Evolutionary conservation across 2,888 invertebrate species (phyloP).

Genomic region (Buathra laborator): DNA sequence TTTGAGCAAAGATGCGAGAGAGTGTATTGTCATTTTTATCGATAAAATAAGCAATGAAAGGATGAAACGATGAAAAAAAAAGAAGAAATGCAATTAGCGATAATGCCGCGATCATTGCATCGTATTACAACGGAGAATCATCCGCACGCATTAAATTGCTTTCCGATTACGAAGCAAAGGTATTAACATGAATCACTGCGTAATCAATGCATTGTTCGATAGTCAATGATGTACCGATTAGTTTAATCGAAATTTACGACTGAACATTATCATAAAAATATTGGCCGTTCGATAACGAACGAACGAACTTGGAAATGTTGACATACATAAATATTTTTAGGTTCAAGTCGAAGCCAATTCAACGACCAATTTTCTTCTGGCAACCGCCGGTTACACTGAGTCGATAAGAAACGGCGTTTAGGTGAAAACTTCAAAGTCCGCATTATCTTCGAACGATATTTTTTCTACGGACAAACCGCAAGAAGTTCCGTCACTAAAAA

Average conservation of each 20-base stretch:
- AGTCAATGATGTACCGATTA: background rate
- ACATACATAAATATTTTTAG: no score
- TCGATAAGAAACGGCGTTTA: no score
- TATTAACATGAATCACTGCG: slow-evolving; percentile 14
- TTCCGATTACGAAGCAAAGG: background rate
- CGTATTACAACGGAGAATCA: background rate
- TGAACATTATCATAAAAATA: background rate
- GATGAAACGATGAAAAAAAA: background rate
- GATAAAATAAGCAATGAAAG: background rate
- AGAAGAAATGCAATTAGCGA: background rate
- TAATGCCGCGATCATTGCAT: background rate
- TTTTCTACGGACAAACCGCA: no score
- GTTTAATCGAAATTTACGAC: background rate
- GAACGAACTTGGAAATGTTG: no score
- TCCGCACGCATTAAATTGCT: background rate
- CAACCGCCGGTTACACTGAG: no score
- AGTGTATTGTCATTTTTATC: background rate
- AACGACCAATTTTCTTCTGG: no score
- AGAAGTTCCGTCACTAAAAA: no score
- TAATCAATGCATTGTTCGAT: slow-evolving; percentile 22
- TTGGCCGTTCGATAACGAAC: background rate
- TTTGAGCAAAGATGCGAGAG: no score
- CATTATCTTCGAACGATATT: no score
- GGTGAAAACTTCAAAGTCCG: no score
- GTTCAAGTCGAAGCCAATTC: no score